phyloP scores from a whole-genome alignment of 2,888 invertebrate genomes.

The Eupelmus urozonus region DNA sequence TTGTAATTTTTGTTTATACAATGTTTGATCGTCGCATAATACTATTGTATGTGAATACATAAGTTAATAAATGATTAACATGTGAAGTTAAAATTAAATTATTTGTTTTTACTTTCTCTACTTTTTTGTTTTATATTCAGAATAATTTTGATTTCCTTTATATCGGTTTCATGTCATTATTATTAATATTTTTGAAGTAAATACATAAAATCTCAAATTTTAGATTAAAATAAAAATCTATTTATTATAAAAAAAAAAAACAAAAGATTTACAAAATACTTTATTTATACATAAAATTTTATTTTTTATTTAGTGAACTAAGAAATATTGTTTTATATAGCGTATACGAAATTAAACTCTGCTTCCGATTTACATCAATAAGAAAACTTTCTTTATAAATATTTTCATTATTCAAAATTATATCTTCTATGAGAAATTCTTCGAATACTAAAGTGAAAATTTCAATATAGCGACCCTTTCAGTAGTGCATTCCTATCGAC shows the following conservation, averaged over 20 bases:
- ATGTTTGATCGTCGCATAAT: conserved; percentile 78
- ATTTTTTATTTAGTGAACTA: too few relatives aligned
- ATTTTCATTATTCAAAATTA: conserved; percentile 32
- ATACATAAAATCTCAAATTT: too few relatives aligned
- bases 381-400: not conserved
- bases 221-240: too few relatives aligned
- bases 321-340: too few relatives aligned
- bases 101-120: conserved; percentile 33
- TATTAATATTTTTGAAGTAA: not conserved
- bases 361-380: too few relatives aligned
- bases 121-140: not conserved
- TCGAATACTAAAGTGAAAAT: conserved; percentile 15
- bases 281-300: too few relatives aligned
- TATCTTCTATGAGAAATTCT: conserved; percentile 1
- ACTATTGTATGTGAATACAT: conserved; percentile 77
- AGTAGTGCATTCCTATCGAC: not conserved
- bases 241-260: too few relatives aligned
- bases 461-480: conserved; percentile 13
- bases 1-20: conserved; percentile 78
- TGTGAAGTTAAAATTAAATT: conserved; percentile 70
- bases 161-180: not conserved
- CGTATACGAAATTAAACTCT: too few relatives aligned
- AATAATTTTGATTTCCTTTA: conserved; percentile 3
- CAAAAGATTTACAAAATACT: too few relatives aligned
- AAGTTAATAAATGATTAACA: conserved; percentile 78